phyloP scores from a whole-genome alignment of 2,888 invertebrate genomes.

The Priapulus caudatus region DNA sequence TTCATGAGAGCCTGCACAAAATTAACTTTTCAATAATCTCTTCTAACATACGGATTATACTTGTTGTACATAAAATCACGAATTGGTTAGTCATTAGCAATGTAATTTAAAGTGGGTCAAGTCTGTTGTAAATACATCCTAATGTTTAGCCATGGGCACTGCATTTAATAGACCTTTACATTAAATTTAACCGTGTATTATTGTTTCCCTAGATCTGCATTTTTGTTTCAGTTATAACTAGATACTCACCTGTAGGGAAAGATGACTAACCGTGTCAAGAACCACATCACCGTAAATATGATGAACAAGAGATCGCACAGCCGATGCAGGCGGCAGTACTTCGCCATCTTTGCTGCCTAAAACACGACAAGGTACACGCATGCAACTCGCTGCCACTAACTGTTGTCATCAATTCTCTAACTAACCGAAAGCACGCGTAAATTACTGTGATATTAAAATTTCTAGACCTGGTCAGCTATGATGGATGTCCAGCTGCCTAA shows the following conservation, averaged over 20 bases:
- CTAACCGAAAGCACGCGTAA: too few species aligned
- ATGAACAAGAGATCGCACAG: constrained; percentile 76
- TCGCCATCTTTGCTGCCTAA: constrained; percentile 82
- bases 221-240: not conserved
- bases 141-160: not conserved
- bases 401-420: too few species aligned
- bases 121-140: too few species aligned
- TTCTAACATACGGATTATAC: too few species aligned
- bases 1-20: too few species aligned
- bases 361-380: too few species aligned
- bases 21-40: too few species aligned
- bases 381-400: not conserved
- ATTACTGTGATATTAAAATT: too few species aligned
- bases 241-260: constrained; percentile 50
- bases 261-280: constrained; percentile 70
- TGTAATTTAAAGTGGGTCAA: not conserved
- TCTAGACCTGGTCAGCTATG: too few species aligned
- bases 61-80: too few species aligned
- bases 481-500: too few species aligned
- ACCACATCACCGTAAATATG: constrained; percentile 80
- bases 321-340: constrained; percentile 78
- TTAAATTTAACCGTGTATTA: constrained; percentile 1
- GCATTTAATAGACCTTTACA: not conserved
- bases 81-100: too few species aligned
- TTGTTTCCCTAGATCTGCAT: not conserved